Conservation (phyloP, 2,113 vertebrate species). For the Podocnemis expansa region DNA sequence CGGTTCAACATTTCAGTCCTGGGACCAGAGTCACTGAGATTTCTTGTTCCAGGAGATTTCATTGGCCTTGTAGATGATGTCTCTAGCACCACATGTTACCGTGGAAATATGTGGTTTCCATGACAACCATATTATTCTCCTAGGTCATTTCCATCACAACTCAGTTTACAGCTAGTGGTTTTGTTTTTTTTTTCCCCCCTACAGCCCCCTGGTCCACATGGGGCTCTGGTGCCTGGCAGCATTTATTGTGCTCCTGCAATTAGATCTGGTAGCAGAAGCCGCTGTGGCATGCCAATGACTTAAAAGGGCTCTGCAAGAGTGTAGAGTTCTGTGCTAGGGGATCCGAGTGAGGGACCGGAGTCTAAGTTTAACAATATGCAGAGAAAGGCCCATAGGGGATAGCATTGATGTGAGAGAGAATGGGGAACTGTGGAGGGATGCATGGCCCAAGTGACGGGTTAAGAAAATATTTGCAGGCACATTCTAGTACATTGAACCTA, state of each 20-base stretch:
- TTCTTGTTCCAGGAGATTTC: conserved; percentile 31
- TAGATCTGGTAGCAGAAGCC: neutral
- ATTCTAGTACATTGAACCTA: neutral
- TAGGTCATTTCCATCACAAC: neutral
- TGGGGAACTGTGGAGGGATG: neutral
- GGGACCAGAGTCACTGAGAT: neutral
- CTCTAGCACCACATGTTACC: conserved; percentile 5
- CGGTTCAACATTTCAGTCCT: conserved; percentile 36
- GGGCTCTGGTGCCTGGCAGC: neutral
- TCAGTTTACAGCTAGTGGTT: neutral
- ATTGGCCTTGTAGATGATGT: neutral
- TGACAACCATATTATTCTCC: neutral
- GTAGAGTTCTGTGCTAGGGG: neutral
- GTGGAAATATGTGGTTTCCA: neutral
- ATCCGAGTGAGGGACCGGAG: neutral
- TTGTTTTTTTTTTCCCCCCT: conserved; percentile 6
- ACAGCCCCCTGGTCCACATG: neutral
- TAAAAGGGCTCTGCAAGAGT: neutral
- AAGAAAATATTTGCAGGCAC: neutral
- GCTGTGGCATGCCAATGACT: neutral
- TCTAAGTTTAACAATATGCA: neutral
- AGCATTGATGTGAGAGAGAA: neutral
- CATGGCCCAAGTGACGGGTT: neutral
- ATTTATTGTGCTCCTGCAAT: neutral
- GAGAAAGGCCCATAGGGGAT: rapidly evolving